Base-by-base conservation (phyloP, 2,113 vertebrate species). In the Cheirogaleus medius region DNA sequence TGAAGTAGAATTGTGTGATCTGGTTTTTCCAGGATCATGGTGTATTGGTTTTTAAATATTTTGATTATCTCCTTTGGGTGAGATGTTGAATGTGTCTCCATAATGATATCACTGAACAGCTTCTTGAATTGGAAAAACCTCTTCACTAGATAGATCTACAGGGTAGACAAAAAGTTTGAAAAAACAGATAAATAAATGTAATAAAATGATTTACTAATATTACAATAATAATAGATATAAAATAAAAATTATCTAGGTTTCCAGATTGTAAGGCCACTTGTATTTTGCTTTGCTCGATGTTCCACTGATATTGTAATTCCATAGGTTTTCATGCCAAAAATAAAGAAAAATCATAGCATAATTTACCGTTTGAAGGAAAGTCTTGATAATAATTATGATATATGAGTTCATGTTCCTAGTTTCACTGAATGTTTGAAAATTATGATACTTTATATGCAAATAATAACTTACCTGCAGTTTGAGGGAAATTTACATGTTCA, bases 401-500 rank as follows among this genome's bases (percentile, higher is more conserved):
- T 34, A 83, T 92, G 42, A 92, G 8, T 87, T 91, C 44, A 78
- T 85, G 27, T 93, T 96, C 64, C 37, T 39, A 91, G 76, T 94
- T 66, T 96, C 39, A 85, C 20, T 94, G 77, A 58, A 89, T 39
- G 84, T 94, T 95, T 95, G n/a, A 95, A 98, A 96, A 94, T 66
- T 71, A 90, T 29, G 96, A 85, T 56, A 84, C 87, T 49, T 47
- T 60, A 66, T 73, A 71, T 60, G 56, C 17, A 91, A 88, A 78
- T 56, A 81, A 87, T 74, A 83, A 91, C 90, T 94, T 91, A 97
- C 97, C 92, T 91, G 5, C 1, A 68, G 21, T 4, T 83, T 20
- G 10, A 86, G 60, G 25, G 4, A 6, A 4, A n/a, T 39, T 37
- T 87, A 34, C 42, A 77, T 77, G 2, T 49, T 77, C 29, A 9